Conservation (phyloP, 2,113 vertebrate genomes). For the Saccopteryx bilineata region DNA sequence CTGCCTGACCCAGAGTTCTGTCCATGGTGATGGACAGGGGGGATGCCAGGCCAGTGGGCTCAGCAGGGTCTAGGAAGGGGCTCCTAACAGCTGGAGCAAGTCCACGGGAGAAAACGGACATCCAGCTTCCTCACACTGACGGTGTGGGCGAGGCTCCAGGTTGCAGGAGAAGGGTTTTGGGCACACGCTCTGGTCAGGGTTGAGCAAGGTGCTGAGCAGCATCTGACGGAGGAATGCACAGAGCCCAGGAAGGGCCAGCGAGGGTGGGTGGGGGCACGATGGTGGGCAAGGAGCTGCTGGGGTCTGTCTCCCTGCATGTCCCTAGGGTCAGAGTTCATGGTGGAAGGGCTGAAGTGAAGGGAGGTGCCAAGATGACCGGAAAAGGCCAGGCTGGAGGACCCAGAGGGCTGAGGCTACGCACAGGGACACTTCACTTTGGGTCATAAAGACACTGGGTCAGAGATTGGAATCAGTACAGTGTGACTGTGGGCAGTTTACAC, state of each 20-base stretch:
- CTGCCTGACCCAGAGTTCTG: not conserved
- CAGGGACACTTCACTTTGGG: not conserved
- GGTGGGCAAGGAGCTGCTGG: not conserved
- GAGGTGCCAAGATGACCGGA: rapidly evolving
- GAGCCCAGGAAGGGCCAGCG: not conserved
- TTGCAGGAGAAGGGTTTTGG: not conserved
- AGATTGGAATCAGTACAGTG: rapidly evolving
- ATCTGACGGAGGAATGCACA: rapidly evolving
- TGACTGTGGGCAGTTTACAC: not conserved
- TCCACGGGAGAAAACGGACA: not conserved
- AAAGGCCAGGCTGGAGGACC: not conserved
- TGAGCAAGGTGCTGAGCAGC: too few relatives aligned
- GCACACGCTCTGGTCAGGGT: not conserved
- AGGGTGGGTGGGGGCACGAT: not conserved
- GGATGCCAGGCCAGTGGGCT: not conserved
- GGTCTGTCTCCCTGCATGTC: not conserved
- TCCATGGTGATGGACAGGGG: not conserved
- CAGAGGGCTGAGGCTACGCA: not conserved
- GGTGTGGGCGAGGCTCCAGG: not conserved
- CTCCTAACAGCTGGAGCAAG: not conserved
- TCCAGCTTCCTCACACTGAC: not conserved
- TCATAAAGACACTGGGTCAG: not conserved
- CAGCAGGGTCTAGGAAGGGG: rapidly evolving
- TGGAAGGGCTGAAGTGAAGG: rapidly evolving
- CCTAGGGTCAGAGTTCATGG: not conserved